Base-by-base conservation (phyloP, 2,888 invertebrate genomes). In the Dastarcus helophoroides region DNA sequence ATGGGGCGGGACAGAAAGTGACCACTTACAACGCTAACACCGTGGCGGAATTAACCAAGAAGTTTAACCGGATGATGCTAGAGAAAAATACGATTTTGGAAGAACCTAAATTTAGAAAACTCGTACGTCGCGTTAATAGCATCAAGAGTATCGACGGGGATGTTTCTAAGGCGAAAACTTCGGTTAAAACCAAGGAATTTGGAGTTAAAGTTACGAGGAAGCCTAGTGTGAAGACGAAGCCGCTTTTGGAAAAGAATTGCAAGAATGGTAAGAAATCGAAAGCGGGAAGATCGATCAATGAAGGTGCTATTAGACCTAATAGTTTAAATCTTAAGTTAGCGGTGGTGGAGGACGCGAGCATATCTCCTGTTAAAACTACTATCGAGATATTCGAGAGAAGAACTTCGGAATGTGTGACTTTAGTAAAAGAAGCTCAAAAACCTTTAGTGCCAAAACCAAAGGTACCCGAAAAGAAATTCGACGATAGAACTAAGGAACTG, bases 11-110 rank as follows among this genome's bases (percentile, higher is more conserved):
- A 16, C 54, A 64, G 6, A 67, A 63, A 47, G 64, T 65, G 17
- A 60, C 69, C 52, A 65, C 67, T 4, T 60, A 69, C 38, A 58
- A 63, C 8, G 63, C 67, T 36, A 75, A 63, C 44, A 70, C 71
- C 54, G 80, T 80, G 17, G 73, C 78, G 26, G 72, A 75, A 51
- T 54, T 80, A 34, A 75, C 79, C 1, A 71, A 72, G 40, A 78
- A 78, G 49, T 80, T 78, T 47, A 79, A 80, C 50, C 71, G 74
- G 51, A 63, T 77, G 47, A 67, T 73, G 38, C 60, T 53, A 68
- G 41, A 60, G 63, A 41, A 64, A 41, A 54, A 54, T 24, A 54
- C 54, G 3, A 48, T 68, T 4, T 51, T 68, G 22, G 69, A 68
- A 40, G 69, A 71, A 48, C 64, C 70, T 3, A 72, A 71, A 54